phyloP scores from a whole-genome alignment of 2,888 invertebrate species.

The Polyommatus iphigenia region DNA sequence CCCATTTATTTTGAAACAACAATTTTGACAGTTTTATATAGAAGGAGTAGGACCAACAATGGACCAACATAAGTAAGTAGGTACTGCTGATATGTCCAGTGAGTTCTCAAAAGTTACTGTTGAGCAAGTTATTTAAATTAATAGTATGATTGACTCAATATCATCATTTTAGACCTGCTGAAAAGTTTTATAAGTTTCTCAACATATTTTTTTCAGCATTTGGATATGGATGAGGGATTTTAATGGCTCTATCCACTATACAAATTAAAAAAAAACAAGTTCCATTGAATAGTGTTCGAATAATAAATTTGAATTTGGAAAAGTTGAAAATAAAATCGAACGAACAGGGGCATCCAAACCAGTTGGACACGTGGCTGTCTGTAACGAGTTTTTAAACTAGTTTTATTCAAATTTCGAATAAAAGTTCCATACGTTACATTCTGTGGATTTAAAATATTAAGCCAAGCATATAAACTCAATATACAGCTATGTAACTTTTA shows the following conservation, averaged over 20 bases:
- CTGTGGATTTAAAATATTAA: not conserved
- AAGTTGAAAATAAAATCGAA: constrained; percentile 47
- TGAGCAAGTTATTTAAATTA: too few relatives aligned
- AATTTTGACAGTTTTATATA: too few relatives aligned
- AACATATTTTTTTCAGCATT: not conserved
- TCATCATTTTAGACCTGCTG: too few relatives aligned
- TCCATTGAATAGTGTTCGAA: constrained; percentile 27
- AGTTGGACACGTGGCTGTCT: constrained; percentile 35
- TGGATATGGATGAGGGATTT: not conserved
- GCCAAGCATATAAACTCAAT: not conserved
- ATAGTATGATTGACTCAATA: not conserved
- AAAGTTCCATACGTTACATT: not conserved
- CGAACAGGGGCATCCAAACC: constrained; percentile 35
- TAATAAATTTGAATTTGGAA: constrained; percentile 40
- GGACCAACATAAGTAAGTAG: too few relatives aligned
- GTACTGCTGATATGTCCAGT: too few relatives aligned
- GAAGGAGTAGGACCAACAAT: too few relatives aligned
- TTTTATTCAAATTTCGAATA: constrained; percentile 43
- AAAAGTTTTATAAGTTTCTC: too few relatives aligned
- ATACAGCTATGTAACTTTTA: not conserved
- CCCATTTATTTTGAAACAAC: too few relatives aligned
- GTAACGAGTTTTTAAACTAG: constrained; percentile 42
- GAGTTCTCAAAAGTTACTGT: too few relatives aligned
- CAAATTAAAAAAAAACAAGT: not conserved
- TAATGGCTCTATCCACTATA: not conserved